Percentiles rank a stretch among this genome's conserved stretches.
These are phyloP conservation scores for Megathymus violae DNA, from an alignment of 1,140 invertebrate species.

Conservation along the genomic window DNA sequence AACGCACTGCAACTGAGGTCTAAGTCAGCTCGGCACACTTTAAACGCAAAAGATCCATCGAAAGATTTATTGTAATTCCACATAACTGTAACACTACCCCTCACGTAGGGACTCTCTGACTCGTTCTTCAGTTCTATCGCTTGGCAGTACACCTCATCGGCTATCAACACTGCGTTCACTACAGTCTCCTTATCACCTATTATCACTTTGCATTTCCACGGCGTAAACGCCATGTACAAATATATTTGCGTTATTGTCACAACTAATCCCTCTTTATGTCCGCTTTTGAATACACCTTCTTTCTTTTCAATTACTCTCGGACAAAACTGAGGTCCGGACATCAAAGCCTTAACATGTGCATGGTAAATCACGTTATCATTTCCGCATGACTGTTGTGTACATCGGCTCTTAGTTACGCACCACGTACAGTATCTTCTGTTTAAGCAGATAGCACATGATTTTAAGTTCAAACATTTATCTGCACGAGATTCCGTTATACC, in stretches of 20 bases:
- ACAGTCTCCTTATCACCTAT: slow-evolving; percentile 48
- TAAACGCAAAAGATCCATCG: slow-evolving; percentile 58
- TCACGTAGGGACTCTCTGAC: slow-evolving; percentile 44
- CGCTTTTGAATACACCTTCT: slow-evolving; percentile 52
- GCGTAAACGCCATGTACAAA: slow-evolving; percentile 70
- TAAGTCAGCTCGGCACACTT: slow-evolving; percentile 64
- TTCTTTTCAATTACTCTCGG: slow-evolving; percentile 54
- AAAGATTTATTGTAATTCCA: slow-evolving; percentile 68
- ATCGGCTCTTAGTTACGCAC: slow-evolving; percentile 68
- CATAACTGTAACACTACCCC: slow-evolving; percentile 56
- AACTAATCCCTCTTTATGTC: slow-evolving; percentile 46
- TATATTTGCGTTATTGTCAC: slow-evolving; percentile 71
- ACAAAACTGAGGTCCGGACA: slow-evolving; percentile 63
- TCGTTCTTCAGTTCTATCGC: slow-evolving; percentile 57
- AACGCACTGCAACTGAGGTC: slow-evolving; percentile 53
- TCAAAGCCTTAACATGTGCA: slow-evolving; percentile 47
- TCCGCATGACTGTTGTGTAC: slow-evolving; percentile 63
- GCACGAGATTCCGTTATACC: slow-evolving; percentile 24
- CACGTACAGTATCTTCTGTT: slow-evolving; percentile 52
- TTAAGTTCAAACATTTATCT: slow-evolving; percentile 46
- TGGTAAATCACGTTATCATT: slow-evolving; percentile 70
- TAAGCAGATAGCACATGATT: slow-evolving; percentile 56
- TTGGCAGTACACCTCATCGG: slow-evolving; percentile 62
- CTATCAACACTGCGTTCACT: slow-evolving; percentile 52
- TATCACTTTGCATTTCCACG: slow-evolving; percentile 66